Evolutionary conservation across 2,113 vertebrate genomes (phyloP).

Genomic region (Seriola rivoliana): DNA sequence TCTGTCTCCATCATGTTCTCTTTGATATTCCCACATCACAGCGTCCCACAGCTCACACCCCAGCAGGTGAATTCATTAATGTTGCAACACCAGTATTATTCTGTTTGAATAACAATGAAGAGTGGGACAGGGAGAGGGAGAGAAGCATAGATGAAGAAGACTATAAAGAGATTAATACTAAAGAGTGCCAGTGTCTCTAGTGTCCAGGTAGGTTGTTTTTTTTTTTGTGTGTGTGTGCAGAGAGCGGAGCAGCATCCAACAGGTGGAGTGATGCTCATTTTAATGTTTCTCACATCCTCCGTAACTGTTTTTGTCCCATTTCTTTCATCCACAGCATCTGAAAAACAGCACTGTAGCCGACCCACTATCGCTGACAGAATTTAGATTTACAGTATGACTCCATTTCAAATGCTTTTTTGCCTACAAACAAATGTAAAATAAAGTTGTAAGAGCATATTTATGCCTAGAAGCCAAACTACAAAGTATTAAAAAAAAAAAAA

Average conservation of each 20-base stretch:
- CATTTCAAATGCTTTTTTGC: background rate
- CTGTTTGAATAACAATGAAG: conserved; percentile 51
- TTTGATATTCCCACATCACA: conserved; percentile 59
- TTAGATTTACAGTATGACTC: background rate
- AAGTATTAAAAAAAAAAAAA: background rate
- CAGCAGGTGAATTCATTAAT: conserved; percentile 58
- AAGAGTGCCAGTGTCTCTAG: background rate
- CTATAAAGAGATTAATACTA: background rate
- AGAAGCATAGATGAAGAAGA: background rate
- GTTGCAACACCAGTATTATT: conserved; percentile 37
- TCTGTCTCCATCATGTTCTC: conserved; percentile 19
- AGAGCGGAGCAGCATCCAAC: background rate
- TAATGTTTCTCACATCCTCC: background rate
- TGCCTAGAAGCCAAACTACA: background rate
- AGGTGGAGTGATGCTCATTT: background rate
- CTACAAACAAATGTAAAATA: background rate
- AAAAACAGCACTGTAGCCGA: background rate
- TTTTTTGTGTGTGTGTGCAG: background rate
- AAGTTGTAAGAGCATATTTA: background rate
- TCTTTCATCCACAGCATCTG: background rate
- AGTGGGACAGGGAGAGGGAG: background rate
- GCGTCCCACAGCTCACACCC: conserved; percentile 18
- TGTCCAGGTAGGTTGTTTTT: background rate
- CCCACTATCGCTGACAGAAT: background rate
- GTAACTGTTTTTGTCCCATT: background rate